These are phyloP conservation scores for Magallana ariakensis DNA, from an alignment of 1,140 invertebrate genomes.

Conservation along the genomic window DNA sequence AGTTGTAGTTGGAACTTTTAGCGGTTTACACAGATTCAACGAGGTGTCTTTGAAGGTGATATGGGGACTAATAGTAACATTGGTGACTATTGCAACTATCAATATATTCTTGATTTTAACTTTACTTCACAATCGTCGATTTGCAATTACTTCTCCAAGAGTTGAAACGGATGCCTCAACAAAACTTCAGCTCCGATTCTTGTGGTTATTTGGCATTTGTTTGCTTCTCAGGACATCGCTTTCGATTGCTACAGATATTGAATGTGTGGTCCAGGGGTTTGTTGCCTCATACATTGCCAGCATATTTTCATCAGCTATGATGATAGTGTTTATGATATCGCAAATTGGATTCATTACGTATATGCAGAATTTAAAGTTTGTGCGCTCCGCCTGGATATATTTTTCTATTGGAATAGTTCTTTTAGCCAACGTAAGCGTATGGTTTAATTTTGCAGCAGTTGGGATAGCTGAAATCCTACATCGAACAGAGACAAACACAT, in stretches of 20 bases:
- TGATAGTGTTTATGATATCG: background rate
- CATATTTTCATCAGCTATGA: background rate
- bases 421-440: conserved; percentile 2
- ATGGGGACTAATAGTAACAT: conserved; percentile 9
- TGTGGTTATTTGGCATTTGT: background rate
- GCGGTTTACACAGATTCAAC: conserved; percentile 10
- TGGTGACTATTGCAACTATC: background rate
- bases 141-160: background rate
- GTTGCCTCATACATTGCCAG: background rate
- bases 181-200: background rate
- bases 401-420: background rate
- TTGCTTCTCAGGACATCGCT: background rate
- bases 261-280: background rate
- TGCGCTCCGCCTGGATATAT: background rate
- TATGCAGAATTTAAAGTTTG: background rate
- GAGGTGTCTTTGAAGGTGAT: conserved; percentile 13
- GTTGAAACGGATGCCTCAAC: background rate
- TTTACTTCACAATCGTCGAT: background rate
- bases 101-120: background rate
- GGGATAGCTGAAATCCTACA: conserved; percentile 2
- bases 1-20: conserved; percentile 3
- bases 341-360: conserved; percentile 18
- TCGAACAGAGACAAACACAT: background rate
- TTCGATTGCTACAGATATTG: background rate
- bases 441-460: background rate